A percentile compares a stretch with the other conserved stretches of the same genome.
phyloP scores from a whole-genome alignment of 2,113 vertebrate genomes.

The Boleophthalmus pectinirostris region DNA sequence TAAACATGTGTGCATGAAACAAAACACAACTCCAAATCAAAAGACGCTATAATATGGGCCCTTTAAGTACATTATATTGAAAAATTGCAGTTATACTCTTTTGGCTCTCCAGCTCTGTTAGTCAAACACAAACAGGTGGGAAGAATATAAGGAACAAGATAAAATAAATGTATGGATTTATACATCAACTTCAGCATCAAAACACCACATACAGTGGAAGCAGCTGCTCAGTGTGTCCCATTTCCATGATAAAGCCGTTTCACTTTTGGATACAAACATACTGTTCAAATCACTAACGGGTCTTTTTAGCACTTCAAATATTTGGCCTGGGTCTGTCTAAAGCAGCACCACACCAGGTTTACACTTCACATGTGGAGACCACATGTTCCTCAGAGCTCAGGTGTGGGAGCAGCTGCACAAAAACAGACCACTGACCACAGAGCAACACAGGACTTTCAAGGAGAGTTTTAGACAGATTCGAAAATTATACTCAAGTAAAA shows the following conservation, averaged over 20 bases:
- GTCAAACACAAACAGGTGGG: background rate
- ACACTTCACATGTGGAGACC: background rate
- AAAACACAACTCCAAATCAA: no score
- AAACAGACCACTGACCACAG: background rate
- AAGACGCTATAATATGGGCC: no score
- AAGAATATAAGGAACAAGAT: background rate
- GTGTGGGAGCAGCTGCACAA: background rate
- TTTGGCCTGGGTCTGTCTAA: background rate
- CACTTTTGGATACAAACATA: background rate
- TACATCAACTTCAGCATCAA: background rate
- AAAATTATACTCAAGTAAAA: no score
- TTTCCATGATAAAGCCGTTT: background rate
- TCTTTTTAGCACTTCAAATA: slow-evolving; percentile 5
- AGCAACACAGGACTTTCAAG: background rate
- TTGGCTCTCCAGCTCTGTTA: no score
- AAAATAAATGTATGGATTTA: background rate
- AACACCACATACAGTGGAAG: background rate
- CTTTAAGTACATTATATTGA: no score
- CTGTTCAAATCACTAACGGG: background rate
- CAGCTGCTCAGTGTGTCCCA: background rate
- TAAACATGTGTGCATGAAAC: no score
- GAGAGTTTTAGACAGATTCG: background rate
- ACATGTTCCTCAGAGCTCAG: background rate
- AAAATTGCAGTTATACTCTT: no score
- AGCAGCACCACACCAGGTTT: background rate